phyloP scores from a whole-genome alignment of 1,140 invertebrate species.

The Drosophila simulans region DNA sequence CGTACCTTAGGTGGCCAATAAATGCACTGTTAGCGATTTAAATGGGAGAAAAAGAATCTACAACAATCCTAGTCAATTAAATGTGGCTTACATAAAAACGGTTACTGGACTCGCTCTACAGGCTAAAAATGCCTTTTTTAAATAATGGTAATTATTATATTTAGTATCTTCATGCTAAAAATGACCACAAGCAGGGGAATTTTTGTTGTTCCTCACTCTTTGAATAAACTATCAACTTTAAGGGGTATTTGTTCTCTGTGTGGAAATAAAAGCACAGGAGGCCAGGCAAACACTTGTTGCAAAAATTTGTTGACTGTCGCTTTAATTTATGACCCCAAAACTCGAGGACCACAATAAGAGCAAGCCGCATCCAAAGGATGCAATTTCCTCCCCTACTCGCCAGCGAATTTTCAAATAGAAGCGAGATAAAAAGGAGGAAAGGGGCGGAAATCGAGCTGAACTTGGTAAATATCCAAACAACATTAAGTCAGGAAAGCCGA shows the following conservation, averaged over 20 bases:
- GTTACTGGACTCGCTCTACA: no score
- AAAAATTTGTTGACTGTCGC: constrained; percentile 82
- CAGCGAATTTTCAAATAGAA: constrained; percentile 65
- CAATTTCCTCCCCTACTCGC: constrained; percentile 39
- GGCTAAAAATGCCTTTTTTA: no score
- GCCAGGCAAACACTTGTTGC: constrained; percentile 80
- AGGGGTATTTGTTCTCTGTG: neutral
- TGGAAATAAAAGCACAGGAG: neutral
- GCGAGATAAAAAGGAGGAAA: constrained; percentile 16
- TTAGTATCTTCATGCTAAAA: neutral
- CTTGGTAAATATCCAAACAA: constrained; percentile 76
- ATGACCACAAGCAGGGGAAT: neutral
- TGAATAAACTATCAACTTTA: neutral
- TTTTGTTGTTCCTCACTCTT: neutral
- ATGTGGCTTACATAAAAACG: no score
- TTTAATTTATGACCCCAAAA: constrained; percentile 80
- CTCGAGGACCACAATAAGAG: constrained; percentile 26
- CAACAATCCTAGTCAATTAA: no score
- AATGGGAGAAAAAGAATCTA: no score
- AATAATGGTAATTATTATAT: neutral
- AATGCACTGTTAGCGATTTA: constrained; percentile 19
- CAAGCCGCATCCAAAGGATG: constrained; percentile 30
- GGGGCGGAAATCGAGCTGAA: constrained; percentile 46
- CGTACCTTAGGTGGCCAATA: neutral
- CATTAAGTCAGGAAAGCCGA: constrained; percentile 49